Conservation (phyloP, 2,113 vertebrate genomes). For the Dermatemys mawii region DNA sequence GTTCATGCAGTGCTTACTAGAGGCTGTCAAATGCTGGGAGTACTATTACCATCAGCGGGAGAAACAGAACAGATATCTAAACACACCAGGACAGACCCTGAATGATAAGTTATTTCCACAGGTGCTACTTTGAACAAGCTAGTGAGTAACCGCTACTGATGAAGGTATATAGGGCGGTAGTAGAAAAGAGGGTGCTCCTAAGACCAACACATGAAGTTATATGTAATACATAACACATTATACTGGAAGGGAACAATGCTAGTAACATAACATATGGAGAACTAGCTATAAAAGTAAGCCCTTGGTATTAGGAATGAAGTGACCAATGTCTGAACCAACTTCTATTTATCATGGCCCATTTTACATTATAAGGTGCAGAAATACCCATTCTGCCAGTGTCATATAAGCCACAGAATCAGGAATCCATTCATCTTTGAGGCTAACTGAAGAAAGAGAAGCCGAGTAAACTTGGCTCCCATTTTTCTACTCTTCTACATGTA, state of each 20-base stretch:
- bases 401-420: background rate
- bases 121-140: fast-evolving
- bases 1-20: no score
- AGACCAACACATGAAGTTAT: fast-evolving
- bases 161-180: fast-evolving
- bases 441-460: background rate
- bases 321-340: no score
- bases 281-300: background rate
- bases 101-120: background rate
- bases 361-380: background rate
- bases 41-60: background rate
- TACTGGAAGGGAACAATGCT: background rate
- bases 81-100: no score
- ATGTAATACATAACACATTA: fast-evolving
- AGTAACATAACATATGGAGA: background rate
- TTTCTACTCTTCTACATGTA: background rate
- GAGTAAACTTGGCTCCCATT: background rate
- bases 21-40: no score
- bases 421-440: background rate
- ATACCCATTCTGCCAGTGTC: background rate
- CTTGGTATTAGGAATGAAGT: background rate
- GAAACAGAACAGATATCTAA: background rate
- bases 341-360: background rate
- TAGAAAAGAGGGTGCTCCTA: background rate
- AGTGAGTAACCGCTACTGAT: fast-evolving